Conservation (phyloP, 2,888 invertebrate genomes). For the Nemotelus pantherinus region DNA sequence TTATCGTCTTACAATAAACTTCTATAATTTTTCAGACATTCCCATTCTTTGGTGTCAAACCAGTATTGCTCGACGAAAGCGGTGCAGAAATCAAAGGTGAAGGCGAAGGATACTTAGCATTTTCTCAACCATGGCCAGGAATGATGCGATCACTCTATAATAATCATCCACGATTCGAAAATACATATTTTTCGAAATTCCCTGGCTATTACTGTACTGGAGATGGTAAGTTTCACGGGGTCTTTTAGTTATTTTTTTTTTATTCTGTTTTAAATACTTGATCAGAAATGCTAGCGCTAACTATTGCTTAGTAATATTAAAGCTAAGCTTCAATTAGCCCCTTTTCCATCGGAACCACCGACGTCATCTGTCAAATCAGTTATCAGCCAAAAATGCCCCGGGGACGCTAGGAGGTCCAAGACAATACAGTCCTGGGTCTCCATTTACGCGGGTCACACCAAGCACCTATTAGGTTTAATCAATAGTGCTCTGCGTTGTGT, state of each 20-base stretch:
- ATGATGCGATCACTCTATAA: slow-evolving; percentile 95
- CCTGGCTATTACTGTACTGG: slow-evolving; percentile 98
- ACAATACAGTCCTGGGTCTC: too few species aligned
- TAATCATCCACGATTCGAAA: slow-evolving; percentile 89
- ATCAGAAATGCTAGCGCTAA: not conserved
- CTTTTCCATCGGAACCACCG: too few species aligned
- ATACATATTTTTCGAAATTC: slow-evolving; percentile 94
- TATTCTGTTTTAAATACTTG: not conserved
- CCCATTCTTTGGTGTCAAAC: slow-evolving; percentile 97
- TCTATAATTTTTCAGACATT: slow-evolving; percentile 73
- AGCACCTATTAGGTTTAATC: too few species aligned
- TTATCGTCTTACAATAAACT: not conserved
- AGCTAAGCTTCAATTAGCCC: too few species aligned
- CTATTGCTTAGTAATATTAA: not conserved
- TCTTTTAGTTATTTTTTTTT: slow-evolving; percentile 54
- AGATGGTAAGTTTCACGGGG: slow-evolving; percentile 75
- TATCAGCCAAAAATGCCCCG: too few species aligned
- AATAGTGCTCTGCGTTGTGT: too few species aligned
- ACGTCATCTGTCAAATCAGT: too few species aligned
- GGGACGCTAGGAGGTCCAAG: too few species aligned
- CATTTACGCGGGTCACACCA: too few species aligned
- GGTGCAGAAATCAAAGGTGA: slow-evolving; percentile 86
- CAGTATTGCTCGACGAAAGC: slow-evolving; percentile 86
- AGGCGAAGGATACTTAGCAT: slow-evolving; percentile 95
- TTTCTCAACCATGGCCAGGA: slow-evolving; percentile 96